Evolutionary conservation across 2,888 invertebrate genomes (phyloP).

Genomic region (Leptinotarsa tumamoca): DNA sequence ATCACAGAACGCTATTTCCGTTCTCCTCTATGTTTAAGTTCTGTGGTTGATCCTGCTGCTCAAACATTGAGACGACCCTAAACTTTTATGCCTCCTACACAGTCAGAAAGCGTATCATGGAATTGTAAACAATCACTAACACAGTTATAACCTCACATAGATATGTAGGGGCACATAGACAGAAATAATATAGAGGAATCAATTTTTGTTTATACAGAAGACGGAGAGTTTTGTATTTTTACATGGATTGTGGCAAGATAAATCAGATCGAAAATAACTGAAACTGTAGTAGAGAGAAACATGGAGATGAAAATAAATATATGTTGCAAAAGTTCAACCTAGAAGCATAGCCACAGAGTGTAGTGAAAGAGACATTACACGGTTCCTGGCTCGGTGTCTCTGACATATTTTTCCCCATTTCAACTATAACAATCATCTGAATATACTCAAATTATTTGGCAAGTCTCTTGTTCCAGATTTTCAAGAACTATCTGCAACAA

Average conservation of each 20-base stretch:
- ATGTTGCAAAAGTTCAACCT: no score
- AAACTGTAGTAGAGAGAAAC: background rate
- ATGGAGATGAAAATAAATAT: background rate
- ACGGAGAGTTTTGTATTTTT: background rate
- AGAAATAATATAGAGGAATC: background rate
- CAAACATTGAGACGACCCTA: background rate
- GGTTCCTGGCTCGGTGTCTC: no score
- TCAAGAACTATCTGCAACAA: no score
- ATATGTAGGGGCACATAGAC: background rate
- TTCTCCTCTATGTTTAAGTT: no score
- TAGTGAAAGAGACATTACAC: no score
- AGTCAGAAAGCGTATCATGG: background rate
- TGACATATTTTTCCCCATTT: no score
- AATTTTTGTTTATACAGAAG: background rate
- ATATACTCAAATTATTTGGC: no score
- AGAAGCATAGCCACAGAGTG: no score
- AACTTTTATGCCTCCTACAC: background rate
- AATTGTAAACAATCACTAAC: background rate
- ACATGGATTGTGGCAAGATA: background rate
- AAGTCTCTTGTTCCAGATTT: no score
- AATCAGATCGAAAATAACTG: background rate
- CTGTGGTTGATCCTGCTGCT: no score
- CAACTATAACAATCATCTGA: no score
- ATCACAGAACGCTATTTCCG: no score
- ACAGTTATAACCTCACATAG: background rate